Evolutionary conservation across 1,140 invertebrate species (phyloP), one percentile per base, ranked within the genome.

Genomic region (Drosophila varians): DNA sequence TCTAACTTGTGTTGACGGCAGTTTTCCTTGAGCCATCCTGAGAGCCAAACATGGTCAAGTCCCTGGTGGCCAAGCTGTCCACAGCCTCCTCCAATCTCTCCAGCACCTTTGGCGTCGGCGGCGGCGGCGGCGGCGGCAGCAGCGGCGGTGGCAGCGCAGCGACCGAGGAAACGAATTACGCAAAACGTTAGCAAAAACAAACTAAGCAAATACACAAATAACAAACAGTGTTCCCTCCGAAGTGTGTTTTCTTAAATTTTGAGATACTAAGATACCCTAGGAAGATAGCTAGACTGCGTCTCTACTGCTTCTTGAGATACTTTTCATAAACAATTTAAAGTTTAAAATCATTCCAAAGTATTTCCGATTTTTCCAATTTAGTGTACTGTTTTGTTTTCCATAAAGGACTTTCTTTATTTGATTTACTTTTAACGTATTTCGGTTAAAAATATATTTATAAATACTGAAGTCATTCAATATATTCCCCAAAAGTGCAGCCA

Each of bases 21-120:
- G 53, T 34, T 12, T 25, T 36, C 25, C 7, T 31, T 40, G 11
- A 40, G 42, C 18, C 21, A n/a, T n/a, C n/a, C n/a, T n/a, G n/a
- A n/a, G 11, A 36, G 25, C 26, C 47, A 48, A 58, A 60, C n/a
- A 90, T 90, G 89, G 89, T 90, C 65, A 90, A 90, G 46, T 90
- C 86, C 31, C 74, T 90, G 45, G 89, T 90, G 45, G 87, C 89
- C 53, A 90, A 90, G 62, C 68, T 90, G 61, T 83, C 82, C 36
- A 72, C 89, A 71, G 89, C 84, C 40, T 83, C 89, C 19, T 90
- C 89, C 14, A 90, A 90, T 74, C 62, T 90, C 19, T 89, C 89
- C 25, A 79, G 83, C 57, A 90, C 89, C 8, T 87, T 90, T 7
- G 75, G 74, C 57, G 69, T 78, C 51, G 75, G 72, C 65, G 43